Percentiles rank a stretch among this genome's conserved stretches.
Evolutionary conservation across 2,888 invertebrate species (phyloP).

Genomic region (Calameuta filiformis): DNA sequence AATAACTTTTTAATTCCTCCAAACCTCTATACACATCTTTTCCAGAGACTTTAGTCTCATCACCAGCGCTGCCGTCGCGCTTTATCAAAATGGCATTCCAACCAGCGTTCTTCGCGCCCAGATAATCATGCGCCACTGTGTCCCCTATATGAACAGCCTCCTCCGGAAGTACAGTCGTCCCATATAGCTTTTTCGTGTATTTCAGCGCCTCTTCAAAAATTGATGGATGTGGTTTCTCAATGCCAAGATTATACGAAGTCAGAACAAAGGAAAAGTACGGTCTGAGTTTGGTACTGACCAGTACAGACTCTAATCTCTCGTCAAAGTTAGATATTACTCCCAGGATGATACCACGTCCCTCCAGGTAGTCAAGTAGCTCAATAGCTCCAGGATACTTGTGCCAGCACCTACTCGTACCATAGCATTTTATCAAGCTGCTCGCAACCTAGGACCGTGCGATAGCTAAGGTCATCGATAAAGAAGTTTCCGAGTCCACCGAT

Average conservation of each 20-base stretch:
- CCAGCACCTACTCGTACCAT: constrained; percentile 81
- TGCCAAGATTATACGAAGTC: constrained; percentile 80
- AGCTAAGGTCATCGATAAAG: constrained; percentile 34
- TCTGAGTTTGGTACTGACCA: constrained; percentile 74
- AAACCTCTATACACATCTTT: constrained; percentile 42
- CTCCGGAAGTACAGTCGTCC: constrained; percentile 60
- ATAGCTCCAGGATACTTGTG: constrained; percentile 74
- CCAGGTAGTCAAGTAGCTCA: constrained; percentile 74
- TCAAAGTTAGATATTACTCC: constrained; percentile 93
- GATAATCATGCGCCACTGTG: constrained; percentile 79
- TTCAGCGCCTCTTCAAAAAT: constrained; percentile 78
- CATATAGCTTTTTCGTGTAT: constrained; percentile 53
- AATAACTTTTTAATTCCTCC: constrained; percentile 43
- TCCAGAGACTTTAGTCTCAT: constrained; percentile 27
- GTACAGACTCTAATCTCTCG: constrained; percentile 78
- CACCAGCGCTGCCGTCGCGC: constrained; percentile 30
- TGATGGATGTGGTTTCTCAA: constrained; percentile 78
- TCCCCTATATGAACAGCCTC: constrained; percentile 89
- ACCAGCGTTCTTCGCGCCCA: constrained; percentile 79
- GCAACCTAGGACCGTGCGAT: constrained; percentile 66
- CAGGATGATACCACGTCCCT: constrained; percentile 66
- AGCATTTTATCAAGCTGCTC: constrained; percentile 75
- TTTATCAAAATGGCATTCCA: constrained; percentile 76
- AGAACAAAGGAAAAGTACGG: constrained; percentile 84
- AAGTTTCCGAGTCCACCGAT: constrained; percentile 2